Conservation (phyloP, 2,888 invertebrate genomes). For the Thymelicus lineola region DNA sequence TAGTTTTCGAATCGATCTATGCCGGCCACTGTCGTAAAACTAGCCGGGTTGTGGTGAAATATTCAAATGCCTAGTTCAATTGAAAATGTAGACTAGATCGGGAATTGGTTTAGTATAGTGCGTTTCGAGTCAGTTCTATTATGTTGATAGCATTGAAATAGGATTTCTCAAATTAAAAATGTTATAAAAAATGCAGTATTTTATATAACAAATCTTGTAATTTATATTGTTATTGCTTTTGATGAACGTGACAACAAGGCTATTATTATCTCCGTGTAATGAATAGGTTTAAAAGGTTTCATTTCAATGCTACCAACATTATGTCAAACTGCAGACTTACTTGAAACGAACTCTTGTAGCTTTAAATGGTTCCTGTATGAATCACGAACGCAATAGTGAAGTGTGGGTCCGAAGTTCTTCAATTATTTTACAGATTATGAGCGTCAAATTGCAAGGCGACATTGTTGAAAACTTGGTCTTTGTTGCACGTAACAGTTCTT, state of each 20-base stretch:
- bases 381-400: background rate
- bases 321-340: too few relatives aligned
- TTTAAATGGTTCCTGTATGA: background rate
- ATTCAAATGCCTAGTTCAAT: slow-evolving; percentile 43
- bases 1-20: slow-evolving; percentile 38
- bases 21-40: slow-evolving; percentile 37
- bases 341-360: background rate
- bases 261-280: too few relatives aligned
- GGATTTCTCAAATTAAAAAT: too few relatives aligned
- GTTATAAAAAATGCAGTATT: too few relatives aligned
- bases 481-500: too few relatives aligned
- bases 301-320: too few relatives aligned
- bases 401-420: background rate
- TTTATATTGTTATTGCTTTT: too few relatives aligned
- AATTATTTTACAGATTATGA: background rate
- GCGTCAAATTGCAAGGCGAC: background rate
- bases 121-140: too few relatives aligned
- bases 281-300: too few relatives aligned
- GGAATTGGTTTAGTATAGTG: slow-evolving; percentile 11
- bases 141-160: too few relatives aligned
- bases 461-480: background rate
- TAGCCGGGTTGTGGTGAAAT: slow-evolving; percentile 38
- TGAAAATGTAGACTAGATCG: slow-evolving; percentile 38
- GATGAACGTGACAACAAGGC: too few relatives aligned
- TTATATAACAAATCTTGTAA: too few relatives aligned